These are phyloP conservation scores for Cynopterus brachyotis DNA, from an alignment of 2,113 vertebrate genomes.

Conservation along the genomic window DNA sequence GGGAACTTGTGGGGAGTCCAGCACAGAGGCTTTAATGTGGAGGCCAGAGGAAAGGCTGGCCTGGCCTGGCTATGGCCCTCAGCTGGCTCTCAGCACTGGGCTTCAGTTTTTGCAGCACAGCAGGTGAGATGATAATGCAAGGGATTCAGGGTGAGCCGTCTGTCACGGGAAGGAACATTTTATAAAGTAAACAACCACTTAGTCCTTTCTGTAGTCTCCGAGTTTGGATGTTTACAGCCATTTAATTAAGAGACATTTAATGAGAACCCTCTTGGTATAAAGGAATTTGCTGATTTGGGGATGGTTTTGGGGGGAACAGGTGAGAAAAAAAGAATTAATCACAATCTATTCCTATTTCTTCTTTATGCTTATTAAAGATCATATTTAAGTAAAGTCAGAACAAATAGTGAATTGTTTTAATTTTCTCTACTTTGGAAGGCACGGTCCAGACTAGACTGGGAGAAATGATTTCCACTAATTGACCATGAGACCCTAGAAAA, in stretches of 20 bases:
- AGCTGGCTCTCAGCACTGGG: neutral
- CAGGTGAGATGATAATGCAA: neutral
- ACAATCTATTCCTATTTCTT: neutral
- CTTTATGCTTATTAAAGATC: neutral
- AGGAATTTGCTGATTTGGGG: neutral
- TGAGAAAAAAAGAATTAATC: neutral
- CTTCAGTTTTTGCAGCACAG: neutral
- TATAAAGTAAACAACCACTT: neutral
- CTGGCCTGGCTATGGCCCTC: neutral
- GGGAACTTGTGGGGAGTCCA: too few species aligned
- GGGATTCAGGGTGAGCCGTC: neutral
- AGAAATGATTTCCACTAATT: neutral
- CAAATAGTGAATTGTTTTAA: neutral
- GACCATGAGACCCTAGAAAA: neutral
- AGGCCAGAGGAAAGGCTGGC: neutral
- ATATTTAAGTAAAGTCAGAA: neutral
- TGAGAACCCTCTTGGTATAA: neutral
- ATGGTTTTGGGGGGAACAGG: neutral
- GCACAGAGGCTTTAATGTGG: too few species aligned
- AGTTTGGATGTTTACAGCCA: neutral
- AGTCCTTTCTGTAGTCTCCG: neutral
- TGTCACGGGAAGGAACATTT: neutral
- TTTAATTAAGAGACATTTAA: neutral
- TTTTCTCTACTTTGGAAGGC: neutral
- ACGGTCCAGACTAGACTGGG: neutral